Conservation (phyloP, 1,140 invertebrate species). For the Anagrus nilaparvatae region DNA sequence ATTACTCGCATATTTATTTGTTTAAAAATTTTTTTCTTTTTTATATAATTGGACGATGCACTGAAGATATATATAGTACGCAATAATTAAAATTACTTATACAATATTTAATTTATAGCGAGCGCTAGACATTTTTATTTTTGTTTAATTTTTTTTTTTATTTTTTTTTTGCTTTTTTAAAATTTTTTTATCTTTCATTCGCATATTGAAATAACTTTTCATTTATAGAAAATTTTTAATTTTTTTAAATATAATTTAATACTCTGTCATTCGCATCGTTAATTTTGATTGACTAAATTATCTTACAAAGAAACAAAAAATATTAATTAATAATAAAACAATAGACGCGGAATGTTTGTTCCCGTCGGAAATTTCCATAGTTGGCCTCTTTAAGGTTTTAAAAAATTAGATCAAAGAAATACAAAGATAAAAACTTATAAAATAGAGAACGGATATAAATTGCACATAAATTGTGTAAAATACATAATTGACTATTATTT, state of each 20-base stretch:
- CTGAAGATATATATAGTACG: too few relatives aligned
- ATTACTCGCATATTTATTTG: too few relatives aligned
- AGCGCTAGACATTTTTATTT: not conserved
- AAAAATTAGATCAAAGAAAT: conserved; percentile 11
- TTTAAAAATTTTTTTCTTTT: too few relatives aligned
- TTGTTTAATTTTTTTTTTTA: not conserved
- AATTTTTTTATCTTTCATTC: too few relatives aligned
- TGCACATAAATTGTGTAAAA: too few relatives aligned
- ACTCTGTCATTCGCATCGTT: conserved; percentile 7
- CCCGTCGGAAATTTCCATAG: conserved; percentile 15
- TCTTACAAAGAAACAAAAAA: conserved; percentile 9
- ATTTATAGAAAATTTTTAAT: too few relatives aligned
- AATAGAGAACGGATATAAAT: conserved; percentile 8
- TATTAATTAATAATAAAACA: conserved; percentile 2
- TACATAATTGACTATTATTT: too few relatives aligned
- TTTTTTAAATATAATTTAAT: conserved; percentile 11
- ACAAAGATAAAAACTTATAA: conserved; percentile 12
- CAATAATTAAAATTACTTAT: too few relatives aligned
- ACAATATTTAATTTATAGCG: too few relatives aligned
- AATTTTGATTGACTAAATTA: conserved; percentile 15
- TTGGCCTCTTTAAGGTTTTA: conserved; percentile 6
- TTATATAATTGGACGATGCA: too few relatives aligned
- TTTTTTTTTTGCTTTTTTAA: too few relatives aligned
- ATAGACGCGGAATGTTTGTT: conserved; percentile 13
- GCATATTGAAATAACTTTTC: too few relatives aligned